Evolutionary conservation across 2,113 vertebrate species (phyloP), one percentile per base, ranked within the genome.

Genomic region (Girardinichthys multiradiatus): DNA sequence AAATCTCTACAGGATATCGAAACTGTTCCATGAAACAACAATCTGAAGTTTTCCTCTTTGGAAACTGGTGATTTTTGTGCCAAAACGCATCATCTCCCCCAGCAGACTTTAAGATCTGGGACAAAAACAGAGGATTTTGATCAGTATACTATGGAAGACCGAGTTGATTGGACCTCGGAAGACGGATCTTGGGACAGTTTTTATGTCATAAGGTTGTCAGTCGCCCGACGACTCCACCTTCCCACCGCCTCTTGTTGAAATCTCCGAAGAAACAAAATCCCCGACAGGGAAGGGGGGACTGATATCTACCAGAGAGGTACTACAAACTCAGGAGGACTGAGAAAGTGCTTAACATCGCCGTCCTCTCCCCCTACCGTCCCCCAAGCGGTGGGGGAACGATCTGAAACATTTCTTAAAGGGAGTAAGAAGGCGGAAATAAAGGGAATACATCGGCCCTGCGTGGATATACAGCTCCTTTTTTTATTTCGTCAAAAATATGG

Each of bases 401-500:
- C 82, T 70, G 33, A 82, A 81, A 64, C 64, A 5, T 72, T 76
- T 79, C 27, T 70, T 70, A 10, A 80, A 72, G 1, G 78, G 80
- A 66, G 80, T 10, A 58, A 31, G 73, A 83, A 88, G 85, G 86
- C 82, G 10, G 68, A 74, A 87, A 90, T 85, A 83, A 82, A 81
- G 89, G 85, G 62, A 78, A 79, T 63, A 75, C 62, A 35, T 72
- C 72, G 77, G 51, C 84, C 88, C 91, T 85, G 76, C 68, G 86
- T 82, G 92, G 91, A 93, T 64, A 39, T 45, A 45, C 42, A 45
- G 42, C 82, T 78, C 81, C 90, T 86, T 85, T 88, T 86, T 91
- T 87, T 84, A 86, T 89, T 90, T 92, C 80, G 86, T 86, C 69
- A 87, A 91, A 96, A 97, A 98, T 97, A 99, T 99, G 97, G 97